These are phyloP conservation scores for Anthophora plumipes DNA, from an alignment of 2,888 invertebrate genomes.

Conservation along the genomic window DNA sequence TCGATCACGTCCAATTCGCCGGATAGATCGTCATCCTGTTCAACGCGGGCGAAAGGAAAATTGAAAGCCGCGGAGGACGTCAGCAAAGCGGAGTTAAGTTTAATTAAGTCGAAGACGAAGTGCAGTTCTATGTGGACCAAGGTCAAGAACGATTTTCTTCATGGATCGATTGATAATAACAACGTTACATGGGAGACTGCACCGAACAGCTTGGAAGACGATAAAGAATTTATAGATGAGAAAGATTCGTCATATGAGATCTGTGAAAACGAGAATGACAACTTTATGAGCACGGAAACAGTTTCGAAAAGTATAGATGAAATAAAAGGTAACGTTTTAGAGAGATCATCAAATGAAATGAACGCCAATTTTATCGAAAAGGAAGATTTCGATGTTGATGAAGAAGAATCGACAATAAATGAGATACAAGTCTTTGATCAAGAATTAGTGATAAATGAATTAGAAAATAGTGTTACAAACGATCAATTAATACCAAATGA, in stretches of 20 bases:
- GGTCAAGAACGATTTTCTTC: background rate
- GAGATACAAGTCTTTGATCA: background rate
- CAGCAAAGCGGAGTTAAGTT: background rate
- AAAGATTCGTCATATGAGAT: background rate
- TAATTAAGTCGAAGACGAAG: background rate
- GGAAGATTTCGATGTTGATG: background rate
- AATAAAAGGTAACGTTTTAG: background rate
- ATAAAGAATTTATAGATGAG: background rate
- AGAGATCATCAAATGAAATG: background rate
- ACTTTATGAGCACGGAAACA: background rate
- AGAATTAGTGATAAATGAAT: background rate
- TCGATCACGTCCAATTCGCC: background rate
- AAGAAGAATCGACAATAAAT: slow-evolving; percentile 8
- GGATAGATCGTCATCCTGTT: background rate
- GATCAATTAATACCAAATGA: background rate
- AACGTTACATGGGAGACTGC: background rate
- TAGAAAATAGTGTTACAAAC: background rate
- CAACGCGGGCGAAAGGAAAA: background rate
- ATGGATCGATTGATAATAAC: background rate
- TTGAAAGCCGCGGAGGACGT: background rate
- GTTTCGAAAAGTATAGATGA: background rate
- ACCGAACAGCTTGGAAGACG: background rate
- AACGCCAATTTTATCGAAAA: background rate
- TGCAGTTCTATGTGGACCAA: background rate
- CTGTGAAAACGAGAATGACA: background rate